A percentile compares a stretch with the other conserved stretches of the same genome.
Conservation (phyloP, 53 echinoderm and acorn worm genomes). For the Actinopyga echinites region DNA sequence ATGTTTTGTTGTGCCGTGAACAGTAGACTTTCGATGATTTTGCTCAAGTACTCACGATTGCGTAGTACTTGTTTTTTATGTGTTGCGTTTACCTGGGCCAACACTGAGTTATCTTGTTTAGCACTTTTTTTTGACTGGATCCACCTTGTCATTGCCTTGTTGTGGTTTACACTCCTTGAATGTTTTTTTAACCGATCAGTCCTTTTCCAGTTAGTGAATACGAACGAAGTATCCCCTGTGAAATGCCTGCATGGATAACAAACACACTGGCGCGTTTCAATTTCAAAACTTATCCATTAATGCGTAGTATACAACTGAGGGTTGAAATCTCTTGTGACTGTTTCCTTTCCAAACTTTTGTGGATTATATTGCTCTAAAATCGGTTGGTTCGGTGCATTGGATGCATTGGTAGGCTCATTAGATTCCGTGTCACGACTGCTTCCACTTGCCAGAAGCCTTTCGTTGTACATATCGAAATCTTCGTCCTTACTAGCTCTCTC, state of each 20-base stretch:
- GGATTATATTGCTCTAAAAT: background rate
- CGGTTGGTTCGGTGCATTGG: background rate
- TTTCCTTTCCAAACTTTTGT: slow-evolving; percentile 17
- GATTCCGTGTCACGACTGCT: background rate
- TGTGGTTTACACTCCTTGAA: slow-evolving; percentile 1
- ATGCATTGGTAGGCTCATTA: background rate
- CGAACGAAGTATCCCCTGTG: background rate
- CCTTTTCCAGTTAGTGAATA: slow-evolving; percentile 13
- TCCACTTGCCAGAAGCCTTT: background rate
- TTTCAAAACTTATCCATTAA: slow-evolving; percentile 31
- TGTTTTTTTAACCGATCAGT: slow-evolving; percentile 18
- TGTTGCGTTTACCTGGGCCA: slow-evolving; percentile 2
- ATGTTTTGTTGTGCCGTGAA: slow-evolving; percentile 39
- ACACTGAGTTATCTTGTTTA: slow-evolving; percentile 18
- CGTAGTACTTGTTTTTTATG: background rate
- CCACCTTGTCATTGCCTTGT: slow-evolving; percentile 20
- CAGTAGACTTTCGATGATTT: slow-evolving; percentile 1
- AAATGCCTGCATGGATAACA: slow-evolving; percentile 28
- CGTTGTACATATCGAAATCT: background rate
- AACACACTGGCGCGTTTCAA: background rate
- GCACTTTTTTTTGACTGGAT: background rate
- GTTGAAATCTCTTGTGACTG: slow-evolving; percentile 3
- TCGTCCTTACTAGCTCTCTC: slow-evolving; percentile 5
- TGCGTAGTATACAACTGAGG: slow-evolving; percentile 6
- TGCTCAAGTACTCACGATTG: slow-evolving; percentile 11